phyloP scores from a whole-genome alignment of 2,113 vertebrate species.

The Podilymbus podiceps region DNA sequence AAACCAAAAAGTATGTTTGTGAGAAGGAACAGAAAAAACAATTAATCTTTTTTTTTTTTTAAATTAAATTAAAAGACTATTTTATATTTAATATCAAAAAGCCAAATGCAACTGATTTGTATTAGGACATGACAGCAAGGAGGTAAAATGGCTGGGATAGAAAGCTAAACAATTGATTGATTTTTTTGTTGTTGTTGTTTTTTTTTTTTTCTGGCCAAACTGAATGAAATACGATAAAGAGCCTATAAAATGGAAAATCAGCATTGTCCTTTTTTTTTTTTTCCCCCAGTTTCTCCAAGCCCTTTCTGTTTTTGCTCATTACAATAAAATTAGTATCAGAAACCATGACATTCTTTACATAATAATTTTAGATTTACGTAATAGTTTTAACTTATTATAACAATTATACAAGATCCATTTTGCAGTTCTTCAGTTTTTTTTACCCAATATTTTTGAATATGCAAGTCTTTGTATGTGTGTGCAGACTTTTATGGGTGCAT shows the following conservation, averaged over 20 bases:
- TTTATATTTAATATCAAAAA: not conserved
- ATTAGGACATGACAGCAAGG: not conserved
- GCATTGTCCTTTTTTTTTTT: not conserved
- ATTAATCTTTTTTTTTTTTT: not conserved
- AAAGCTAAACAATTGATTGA: not conserved
- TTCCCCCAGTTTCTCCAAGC: not conserved
- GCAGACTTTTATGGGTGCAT: not conserved
- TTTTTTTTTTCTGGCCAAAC: not conserved
- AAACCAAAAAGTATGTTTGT: not conserved
- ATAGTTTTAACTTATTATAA: not conserved
- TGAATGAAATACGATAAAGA: not conserved
- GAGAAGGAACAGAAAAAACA: not conserved
- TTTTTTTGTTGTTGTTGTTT: not conserved
- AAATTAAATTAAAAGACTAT: not conserved
- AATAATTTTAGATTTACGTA: not conserved
- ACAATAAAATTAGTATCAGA: not conserved
- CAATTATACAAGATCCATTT: not conserved
- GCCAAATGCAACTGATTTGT: not conserved
- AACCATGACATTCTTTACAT: not conserved
- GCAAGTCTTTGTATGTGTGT: not conserved
- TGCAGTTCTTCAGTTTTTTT: not conserved
- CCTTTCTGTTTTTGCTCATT: not conserved
- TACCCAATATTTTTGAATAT: not conserved
- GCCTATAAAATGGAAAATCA: not conserved
- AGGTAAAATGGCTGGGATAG: not conserved